These are phyloP conservation scores for Sebastiscus albofasciatus DNA, from an alignment of 2,797 vertebrate genomes.

Conservation along the genomic window DNA sequence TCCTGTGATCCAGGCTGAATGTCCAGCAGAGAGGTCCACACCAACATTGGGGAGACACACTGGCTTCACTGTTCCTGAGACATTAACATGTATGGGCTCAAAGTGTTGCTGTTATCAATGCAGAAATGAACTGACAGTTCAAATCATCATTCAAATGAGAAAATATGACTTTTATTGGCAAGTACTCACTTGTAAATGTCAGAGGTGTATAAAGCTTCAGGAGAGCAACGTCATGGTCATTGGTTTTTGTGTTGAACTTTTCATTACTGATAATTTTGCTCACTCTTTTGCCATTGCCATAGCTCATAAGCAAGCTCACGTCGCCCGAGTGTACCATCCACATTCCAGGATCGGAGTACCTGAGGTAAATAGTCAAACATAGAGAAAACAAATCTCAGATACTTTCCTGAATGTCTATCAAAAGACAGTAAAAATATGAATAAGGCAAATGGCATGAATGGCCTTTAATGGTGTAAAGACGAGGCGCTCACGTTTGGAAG, in stretches of 20 bases:
- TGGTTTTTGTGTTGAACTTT: slow-evolving; percentile 76
- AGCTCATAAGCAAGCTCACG: slow-evolving; percentile 61
- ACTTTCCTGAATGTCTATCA: background rate
- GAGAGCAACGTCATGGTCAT: slow-evolving; percentile 89
- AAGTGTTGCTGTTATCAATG: background rate
- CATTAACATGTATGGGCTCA: background rate
- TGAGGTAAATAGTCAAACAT: slow-evolving; percentile 2
- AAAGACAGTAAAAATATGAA: background rate
- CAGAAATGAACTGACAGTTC: background rate
- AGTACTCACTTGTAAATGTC: slow-evolving; percentile 76
- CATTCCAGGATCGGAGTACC: background rate
- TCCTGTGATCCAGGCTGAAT: slow-evolving; percentile 88
- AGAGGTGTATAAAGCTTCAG: slow-evolving; percentile 84
- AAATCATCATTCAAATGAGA: background rate
- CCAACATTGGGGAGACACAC: slow-evolving; percentile 91
- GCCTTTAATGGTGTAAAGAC: background rate
- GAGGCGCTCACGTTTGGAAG: slow-evolving; percentile 81
- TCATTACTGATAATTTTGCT: slow-evolving; percentile 81
- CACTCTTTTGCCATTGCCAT: slow-evolving; percentile 8
- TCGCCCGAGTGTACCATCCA: slow-evolving; percentile 85
- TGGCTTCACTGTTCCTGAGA: slow-evolving; percentile 73
- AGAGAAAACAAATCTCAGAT: background rate
- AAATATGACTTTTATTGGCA: background rate
- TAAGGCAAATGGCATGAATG: background rate
- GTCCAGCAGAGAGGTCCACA: slow-evolving; percentile 69